Base-by-base conservation (phyloP, 2,888 invertebrate genomes). In the Lamellibrachia columna region DNA sequence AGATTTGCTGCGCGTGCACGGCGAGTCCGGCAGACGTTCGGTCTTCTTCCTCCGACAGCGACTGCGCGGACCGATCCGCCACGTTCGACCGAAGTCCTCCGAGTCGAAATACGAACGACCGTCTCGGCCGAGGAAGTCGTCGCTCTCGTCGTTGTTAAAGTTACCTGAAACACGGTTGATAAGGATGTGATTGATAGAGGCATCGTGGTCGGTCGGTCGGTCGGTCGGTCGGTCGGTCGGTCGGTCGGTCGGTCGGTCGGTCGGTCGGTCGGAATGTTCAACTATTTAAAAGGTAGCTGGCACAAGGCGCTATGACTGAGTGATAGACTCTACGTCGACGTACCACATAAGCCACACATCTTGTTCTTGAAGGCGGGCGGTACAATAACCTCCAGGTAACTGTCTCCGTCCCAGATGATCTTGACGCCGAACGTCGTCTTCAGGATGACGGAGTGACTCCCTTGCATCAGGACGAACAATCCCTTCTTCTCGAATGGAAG, bases 331-430 rank as follows among this genome's bases (percentile, higher is more conserved):
- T 40, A 40, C 40, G 11, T n/a, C n/a, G 11, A 15, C 90, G 92
- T 28, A 0, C 99, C 99, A 96, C 99, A 99, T 40, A 99, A 97
- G 22, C 99, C 99, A 96, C 99, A 99, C 93, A 99, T 96, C 91
- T 97, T 93, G 97, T 97, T 96, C 98, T 98, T 97, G 97, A 98
- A 92, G 97, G 97, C 93, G 97, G 97, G 95, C 6, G 98, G 98
- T 22, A 98, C 98, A 0, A 97, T 97, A 0, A 98, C 97, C 97
- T 99, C 99, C 93, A 99, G 97, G 96, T 98, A 99, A 95, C 98
- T 98, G 95, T 98, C 98, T 1, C 99, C 99, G 95, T 99, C 98
- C 99, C 99, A 99, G 90, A 98, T 97, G 94, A 99, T 97, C 95
- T 98, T 98, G 53, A 99, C 97, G 0, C 98, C 99, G 95, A 95